Evolutionary conservation across 2,113 vertebrate species (phyloP), one percentile per base, ranked within the genome.

Genomic region (Nesogale talazaci): DNA sequence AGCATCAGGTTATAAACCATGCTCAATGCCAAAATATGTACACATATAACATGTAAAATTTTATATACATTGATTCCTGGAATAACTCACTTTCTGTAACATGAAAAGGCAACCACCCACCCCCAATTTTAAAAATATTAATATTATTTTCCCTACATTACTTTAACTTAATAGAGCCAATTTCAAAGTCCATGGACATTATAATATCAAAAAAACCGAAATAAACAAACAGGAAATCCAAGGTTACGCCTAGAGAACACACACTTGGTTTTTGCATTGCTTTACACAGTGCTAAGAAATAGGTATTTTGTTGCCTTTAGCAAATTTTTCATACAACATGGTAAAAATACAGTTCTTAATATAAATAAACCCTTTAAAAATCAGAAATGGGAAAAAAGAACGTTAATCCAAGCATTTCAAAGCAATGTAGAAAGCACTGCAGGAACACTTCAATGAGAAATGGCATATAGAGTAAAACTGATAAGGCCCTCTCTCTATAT

Each of bases 371-470:
- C 40, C 70, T 91, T 75, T 65, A 86, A 61, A 93, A 93, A 83
- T 69, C 34, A 78, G 19, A 94, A 77, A 90, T 72, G 40, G 59
- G 67, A 36, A 36, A 10, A 76, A 72, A 93, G 59, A 63, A 67
- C 29, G 23, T 67, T 80, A 40, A 92, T 59, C 83, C n/a, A 46
- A 42, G 52, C 23, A 65, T 36, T 92, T 90, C 76, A 10, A 14
- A 81, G 23, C 74, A 90, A 89, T 70, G 86, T 92, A 57, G 67
- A 96, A 86, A 70, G 80, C 67, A 88, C 92, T 3, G 77, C 15
- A 91, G 17, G 92, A 81, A 91, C 23, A 74, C 20, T 90, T 93
- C 69, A 77, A 77, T 76, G 61, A 91, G 20, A 67, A 92, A 61
- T 77, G 84, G 1, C 31, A 79, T 25, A n/a, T 4, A 84, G 42